Conservation (phyloP, 2,113 vertebrate genomes). For the Lophochroa leadbeateri region DNA sequence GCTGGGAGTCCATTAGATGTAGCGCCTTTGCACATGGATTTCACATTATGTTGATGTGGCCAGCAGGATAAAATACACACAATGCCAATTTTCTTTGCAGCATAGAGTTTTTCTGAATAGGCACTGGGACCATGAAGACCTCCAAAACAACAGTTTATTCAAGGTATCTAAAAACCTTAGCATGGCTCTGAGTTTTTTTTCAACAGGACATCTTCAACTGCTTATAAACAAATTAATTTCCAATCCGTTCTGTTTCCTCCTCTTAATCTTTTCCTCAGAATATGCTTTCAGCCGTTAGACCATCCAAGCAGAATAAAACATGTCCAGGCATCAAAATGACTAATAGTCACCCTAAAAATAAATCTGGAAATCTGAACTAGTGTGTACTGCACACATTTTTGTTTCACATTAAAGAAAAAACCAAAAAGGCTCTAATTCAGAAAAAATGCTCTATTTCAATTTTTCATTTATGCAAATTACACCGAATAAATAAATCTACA, state of each 20-base stretch:
- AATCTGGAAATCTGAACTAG: not conserved
- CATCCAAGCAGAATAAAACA: conserved; percentile 32
- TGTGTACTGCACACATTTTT: conserved; percentile 22
- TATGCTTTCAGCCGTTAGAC: conserved; percentile 24
- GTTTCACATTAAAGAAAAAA: conserved; percentile 40
- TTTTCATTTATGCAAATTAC: conserved; percentile 73
- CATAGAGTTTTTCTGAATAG: not conserved
- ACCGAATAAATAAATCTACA: conserved; percentile 72
- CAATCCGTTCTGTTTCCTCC: not conserved
- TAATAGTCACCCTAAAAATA: conserved; percentile 8
- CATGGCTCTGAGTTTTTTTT: not conserved
- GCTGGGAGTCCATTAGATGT: not conserved
- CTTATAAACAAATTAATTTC: not conserved
- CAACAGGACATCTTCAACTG: not conserved
- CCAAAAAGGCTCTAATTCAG: conserved; percentile 42
- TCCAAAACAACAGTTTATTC: not conserved
- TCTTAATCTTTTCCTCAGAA: conserved; percentile 19
- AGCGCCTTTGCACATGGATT: not conserved
- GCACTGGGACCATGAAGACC: not conserved
- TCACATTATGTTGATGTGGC: not conserved
- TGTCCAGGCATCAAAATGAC: conserved; percentile 3
- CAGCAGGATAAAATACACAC: not conserved
- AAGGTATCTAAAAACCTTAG: not conserved
- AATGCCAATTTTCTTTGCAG: not conserved
- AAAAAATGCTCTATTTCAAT: conserved; percentile 66